Evolutionary conservation across 2,797 vertebrate species (phyloP).

Genomic region (Hylomyscus alleni): DNA sequence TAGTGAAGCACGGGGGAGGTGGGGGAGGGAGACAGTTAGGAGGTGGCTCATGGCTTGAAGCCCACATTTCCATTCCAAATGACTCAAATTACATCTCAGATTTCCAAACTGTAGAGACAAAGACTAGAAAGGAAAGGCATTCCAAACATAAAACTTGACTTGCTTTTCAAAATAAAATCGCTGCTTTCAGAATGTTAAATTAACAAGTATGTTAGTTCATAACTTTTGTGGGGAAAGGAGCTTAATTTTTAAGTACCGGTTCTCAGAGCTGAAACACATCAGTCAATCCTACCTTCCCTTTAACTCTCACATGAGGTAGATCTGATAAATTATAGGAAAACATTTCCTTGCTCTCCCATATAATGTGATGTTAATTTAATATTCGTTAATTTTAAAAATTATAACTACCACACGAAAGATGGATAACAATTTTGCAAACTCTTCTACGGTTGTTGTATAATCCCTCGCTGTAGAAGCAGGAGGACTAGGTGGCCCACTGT

Average conservation of each 20-base stretch:
- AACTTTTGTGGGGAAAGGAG: neutral
- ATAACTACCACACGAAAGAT: conserved; percentile 3
- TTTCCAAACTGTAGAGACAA: conserved; percentile 18
- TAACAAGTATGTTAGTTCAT: neutral
- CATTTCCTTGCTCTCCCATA: neutral
- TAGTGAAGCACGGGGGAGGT: neutral
- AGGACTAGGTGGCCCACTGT: neutral
- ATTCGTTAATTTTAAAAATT: conserved; percentile 8
- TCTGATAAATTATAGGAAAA: neutral
- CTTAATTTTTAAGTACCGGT: conserved; percentile 24
- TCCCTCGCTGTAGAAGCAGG: conserved; percentile 9
- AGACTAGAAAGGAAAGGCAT: neutral
- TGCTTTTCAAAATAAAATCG: neutral
- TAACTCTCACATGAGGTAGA: conserved; percentile 23
- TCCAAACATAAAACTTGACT: neutral
- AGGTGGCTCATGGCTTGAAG: neutral
- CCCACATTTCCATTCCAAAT: neutral
- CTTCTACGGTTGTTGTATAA: conserved; percentile 28
- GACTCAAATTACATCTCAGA: neutral
- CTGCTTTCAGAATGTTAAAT: conserved; percentile 39
- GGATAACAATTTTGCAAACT: conserved; percentile 18
- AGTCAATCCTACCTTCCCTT: neutral
- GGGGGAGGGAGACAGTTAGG: neutral
- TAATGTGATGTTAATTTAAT: conserved; percentile 15
- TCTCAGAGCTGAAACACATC: neutral